phyloP scores from a whole-genome alignment of 2,113 vertebrate genomes.

The Bucco capensis region DNA sequence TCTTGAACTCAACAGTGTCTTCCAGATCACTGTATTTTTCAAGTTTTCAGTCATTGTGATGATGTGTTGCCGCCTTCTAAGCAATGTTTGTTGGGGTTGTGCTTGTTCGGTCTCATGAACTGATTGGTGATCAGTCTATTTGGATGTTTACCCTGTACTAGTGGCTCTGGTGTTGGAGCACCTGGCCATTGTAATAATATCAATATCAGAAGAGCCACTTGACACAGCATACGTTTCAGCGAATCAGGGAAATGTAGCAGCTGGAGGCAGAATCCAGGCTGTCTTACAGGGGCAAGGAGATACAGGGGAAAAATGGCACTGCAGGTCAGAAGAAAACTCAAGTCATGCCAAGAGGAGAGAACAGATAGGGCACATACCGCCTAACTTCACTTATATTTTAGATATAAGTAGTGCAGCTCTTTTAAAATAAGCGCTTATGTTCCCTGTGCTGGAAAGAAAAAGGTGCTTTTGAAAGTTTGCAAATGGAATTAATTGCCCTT shows the following conservation, averaged over 20 bases:
- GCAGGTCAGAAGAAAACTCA: neutral
- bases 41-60: neutral
- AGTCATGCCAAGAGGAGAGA: neutral
- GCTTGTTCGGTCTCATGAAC: neutral
- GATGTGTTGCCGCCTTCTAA: neutral
- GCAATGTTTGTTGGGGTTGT: neutral
- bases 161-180: neutral
- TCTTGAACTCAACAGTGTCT: neutral
- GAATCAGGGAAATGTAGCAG: neutral
- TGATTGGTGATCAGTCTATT: neutral
- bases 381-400: neutral
- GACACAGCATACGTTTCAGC: neutral
- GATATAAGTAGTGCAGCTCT: neutral
- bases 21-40: neutral
- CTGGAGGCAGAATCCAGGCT: neutral
- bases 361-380: neutral
- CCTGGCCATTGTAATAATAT: neutral
- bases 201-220: neutral
- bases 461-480: neutral
- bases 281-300: neutral
- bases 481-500: neutral
- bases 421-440: neutral
- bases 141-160: neutral
- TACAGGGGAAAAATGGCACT: neutral
- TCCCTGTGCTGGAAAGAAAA: neutral